phyloP scores from a whole-genome alignment of 2,797 vertebrate species.

The Cichlasoma orientale region DNA sequence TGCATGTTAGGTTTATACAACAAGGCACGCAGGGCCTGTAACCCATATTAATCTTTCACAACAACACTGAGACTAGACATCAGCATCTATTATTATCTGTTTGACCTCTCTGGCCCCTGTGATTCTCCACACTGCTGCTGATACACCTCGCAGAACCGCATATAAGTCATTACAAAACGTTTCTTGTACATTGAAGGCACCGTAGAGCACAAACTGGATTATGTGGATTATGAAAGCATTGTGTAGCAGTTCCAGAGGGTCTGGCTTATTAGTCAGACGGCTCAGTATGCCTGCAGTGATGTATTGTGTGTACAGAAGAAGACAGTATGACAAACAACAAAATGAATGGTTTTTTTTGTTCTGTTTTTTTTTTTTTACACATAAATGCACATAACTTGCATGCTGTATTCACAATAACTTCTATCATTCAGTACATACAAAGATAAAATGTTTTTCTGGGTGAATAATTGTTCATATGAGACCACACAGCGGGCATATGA shows the following conservation, averaged over 20 bases:
- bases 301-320: not conserved
- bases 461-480: slow-evolving; percentile 26
- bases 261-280: slow-evolving; percentile 18
- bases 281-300: not conserved
- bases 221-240: slow-evolving; percentile 14
- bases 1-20: slow-evolving; percentile 28
- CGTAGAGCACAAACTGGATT: slow-evolving; percentile 3
- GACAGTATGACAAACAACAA: not conserved
- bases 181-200: slow-evolving; percentile 41
- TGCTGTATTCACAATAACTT: not conserved
- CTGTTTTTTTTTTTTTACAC: no score
- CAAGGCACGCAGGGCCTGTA: slow-evolving; percentile 40
- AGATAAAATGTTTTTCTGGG: slow-evolving; percentile 15
- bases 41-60: slow-evolving; percentile 59
- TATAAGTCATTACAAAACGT: slow-evolving; percentile 29
- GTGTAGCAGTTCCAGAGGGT: not conserved
- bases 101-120: slow-evolving; percentile 46
- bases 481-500: slow-evolving; percentile 34
- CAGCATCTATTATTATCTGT: slow-evolving; percentile 58
- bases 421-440: not conserved
- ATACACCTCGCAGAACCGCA: slow-evolving; percentile 22
- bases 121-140: not conserved
- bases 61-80: slow-evolving; percentile 52
- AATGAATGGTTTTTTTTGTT: slow-evolving; percentile 7
- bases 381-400: not conserved